Evolutionary conservation across 2,113 vertebrate genomes (phyloP).

Genomic region (Pygoscelis adeliae): DNA sequence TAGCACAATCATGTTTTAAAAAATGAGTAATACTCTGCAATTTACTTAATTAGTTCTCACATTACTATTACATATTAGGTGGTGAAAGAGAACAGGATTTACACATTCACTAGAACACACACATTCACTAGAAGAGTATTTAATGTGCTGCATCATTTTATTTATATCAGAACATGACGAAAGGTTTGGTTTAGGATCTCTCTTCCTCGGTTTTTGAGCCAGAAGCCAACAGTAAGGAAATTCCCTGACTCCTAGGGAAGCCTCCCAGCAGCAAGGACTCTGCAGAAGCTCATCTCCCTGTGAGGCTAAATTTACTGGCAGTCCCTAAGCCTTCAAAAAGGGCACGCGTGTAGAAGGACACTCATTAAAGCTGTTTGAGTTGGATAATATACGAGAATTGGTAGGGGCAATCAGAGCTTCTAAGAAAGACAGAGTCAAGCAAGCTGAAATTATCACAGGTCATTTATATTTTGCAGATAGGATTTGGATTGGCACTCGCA

Average conservation of each 20-base stretch:
- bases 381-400: background rate
- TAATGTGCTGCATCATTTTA: background rate
- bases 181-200: background rate
- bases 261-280: background rate
- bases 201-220: background rate
- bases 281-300: background rate
- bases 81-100: slow-evolving; percentile 2
- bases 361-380: background rate
- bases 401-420: background rate
- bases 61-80: slow-evolving; percentile 16
- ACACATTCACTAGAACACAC: background rate
- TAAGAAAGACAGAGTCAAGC: background rate
- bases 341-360: accelerated
- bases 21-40: slow-evolving; percentile 55
- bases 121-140: background rate
- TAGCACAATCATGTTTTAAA: slow-evolving; percentile 50
- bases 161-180: background rate
- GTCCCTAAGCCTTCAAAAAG: background rate
- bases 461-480: background rate
- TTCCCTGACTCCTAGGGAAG: background rate
- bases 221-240: background rate
- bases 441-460: background rate
- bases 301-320: background rate
- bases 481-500: background rate
- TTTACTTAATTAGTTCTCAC: slow-evolving; percentile 61